Base-by-base conservation (phyloP, 2,797 vertebrate genomes). In the Schizopygopsis malacanthus region DNA sequence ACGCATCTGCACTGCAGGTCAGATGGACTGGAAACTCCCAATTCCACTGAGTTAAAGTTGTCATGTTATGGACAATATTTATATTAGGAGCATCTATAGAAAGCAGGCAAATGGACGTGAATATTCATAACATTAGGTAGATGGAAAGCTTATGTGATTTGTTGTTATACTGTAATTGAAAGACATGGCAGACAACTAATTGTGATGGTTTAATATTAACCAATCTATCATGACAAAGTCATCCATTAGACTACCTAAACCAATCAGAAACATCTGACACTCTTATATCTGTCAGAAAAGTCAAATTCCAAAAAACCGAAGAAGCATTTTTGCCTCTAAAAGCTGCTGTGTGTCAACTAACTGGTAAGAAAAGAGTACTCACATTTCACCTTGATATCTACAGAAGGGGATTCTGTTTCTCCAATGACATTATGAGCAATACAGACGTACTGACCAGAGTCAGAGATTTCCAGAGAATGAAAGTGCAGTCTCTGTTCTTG, bases 361-460 rank as follows among this genome's bases (percentile, higher is more conserved):
- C 0, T 28, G 25, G 22, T 71, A 3, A n/a, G 11, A 3, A 54
- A 6, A 45, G 18, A 10, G 11, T 85, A 93, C 94, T 91, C 75
- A 95, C 95, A 90, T 6, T 75, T 89, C 70, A 95, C 90, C 65
- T 86, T 87, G 80, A 95, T 77, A 0, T 85, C 5, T 2, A 65
- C 28, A 41, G 12, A 1, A 41, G 2, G 0, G 0, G 94, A 95
- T 20, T 8, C 4, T 45, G 45, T 82, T 1, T 0, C 83, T 87
- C 93, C 94, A 0, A 95, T 25, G 0, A 2, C 0, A 76, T 95
- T 95, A 0, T 0, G 33, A 83, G 88, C 92, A 3, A 10, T 25
- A 72, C 94, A 95, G 25, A 13, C 61, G 82, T 95, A 95, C 5
- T 0, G 0, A 52, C 92, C 94, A 0, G 87, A 86, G 87, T 95